Evolutionary conservation across 2,113 vertebrate species (phyloP).

Genomic region (Paracanthobrama guichenoti): DNA sequence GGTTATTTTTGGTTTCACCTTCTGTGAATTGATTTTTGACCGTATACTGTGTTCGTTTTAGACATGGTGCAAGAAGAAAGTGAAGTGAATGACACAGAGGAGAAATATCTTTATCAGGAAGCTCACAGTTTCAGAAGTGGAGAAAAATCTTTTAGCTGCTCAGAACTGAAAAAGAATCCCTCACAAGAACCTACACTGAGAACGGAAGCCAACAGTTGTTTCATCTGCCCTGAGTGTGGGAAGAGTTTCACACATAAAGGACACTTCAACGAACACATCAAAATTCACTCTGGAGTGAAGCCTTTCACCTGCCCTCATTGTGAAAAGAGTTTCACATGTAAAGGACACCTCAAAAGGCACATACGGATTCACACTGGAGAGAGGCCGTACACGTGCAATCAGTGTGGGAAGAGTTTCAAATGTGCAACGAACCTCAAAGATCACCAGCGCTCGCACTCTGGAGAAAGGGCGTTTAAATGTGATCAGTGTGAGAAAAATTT

Average conservation of each 20-base stretch:
- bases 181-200: neutral
- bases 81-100: neutral
- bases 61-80: neutral
- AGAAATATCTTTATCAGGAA: neutral
- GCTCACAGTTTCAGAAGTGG: neutral
- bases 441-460: neutral
- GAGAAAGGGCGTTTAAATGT: neutral
- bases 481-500: conserved; percentile 13
- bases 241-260: conserved; percentile 23
- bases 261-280: neutral
- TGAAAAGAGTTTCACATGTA: conserved; percentile 20
- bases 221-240: conserved; percentile 5
- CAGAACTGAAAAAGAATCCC: neutral
- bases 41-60: neutral
- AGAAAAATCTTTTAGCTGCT: neutral
- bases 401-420: conserved; percentile 4
- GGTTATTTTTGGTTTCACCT: too few species aligned
- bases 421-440: neutral
- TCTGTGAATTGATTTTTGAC: neutral
- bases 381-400: neutral
- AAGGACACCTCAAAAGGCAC: conserved; percentile 2
- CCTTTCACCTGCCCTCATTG: conserved; percentile 20
- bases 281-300: conserved; percentile 29
- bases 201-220: neutral
- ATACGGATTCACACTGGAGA: neutral